phyloP scores from a whole-genome alignment of 2,113 vertebrate species.

The Tachysurus vachellii region DNA sequence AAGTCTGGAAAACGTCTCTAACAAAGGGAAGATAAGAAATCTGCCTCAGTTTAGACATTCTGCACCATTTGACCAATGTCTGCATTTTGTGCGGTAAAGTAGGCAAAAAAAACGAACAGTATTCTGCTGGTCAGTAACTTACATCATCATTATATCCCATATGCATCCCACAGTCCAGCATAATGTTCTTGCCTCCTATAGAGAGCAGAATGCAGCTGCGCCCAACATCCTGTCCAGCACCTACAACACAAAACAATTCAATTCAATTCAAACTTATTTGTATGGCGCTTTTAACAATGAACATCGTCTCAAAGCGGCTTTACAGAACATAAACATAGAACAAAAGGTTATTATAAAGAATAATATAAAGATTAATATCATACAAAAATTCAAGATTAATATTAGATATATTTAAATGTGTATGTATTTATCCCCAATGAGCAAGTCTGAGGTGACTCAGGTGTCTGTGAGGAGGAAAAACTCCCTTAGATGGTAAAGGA shows the following conservation, averaged over 20 bases:
- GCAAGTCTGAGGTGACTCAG: no score
- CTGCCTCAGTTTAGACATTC: background rate
- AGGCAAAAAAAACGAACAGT: background rate
- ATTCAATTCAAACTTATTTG: no score
- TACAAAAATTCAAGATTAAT: no score
- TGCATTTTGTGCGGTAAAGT: background rate
- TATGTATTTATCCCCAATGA: no score
- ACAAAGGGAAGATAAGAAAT: slow-evolving; percentile 34
- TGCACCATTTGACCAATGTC: background rate
- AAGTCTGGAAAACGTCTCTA: slow-evolving; percentile 98
- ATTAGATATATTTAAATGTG: no score
- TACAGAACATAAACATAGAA: no score
- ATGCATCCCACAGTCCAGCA: slow-evolving; percentile 99
- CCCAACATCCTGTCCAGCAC: slow-evolving; percentile 96
- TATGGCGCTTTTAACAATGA: no score
- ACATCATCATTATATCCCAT: slow-evolving; percentile 98
- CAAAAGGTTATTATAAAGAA: no score
- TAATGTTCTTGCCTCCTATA: slow-evolving; percentile 93
- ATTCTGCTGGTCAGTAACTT: slow-evolving; percentile 59
- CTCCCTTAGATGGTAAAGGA: no score
- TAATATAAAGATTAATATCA: no score
- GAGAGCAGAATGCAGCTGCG: slow-evolving; percentile 96
- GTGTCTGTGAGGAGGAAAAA: no score
- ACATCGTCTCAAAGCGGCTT: no score
- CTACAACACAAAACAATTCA: slow-evolving; percentile 57